Conservation (phyloP, 1,140 invertebrate species). For the Coelopa frigida region DNA sequence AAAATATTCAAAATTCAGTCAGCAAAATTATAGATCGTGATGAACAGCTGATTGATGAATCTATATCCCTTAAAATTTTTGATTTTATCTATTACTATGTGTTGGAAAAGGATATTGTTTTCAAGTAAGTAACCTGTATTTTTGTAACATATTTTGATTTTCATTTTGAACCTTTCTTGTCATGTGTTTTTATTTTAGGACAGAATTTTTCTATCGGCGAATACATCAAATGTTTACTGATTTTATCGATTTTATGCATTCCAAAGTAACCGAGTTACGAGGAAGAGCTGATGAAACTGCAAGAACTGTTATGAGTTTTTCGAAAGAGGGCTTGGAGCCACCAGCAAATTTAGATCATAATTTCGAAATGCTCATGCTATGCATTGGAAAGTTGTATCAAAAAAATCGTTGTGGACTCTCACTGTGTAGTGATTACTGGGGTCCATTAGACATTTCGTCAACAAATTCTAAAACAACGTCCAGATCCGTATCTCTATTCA, state of each 20-base stretch:
- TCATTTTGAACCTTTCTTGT: background rate
- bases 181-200: conserved; percentile 14
- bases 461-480: conserved; percentile 40
- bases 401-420: conserved; percentile 66
- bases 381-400: conserved; percentile 70
- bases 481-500: conserved; percentile 73
- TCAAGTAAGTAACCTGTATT: conserved; percentile 51
- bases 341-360: conserved; percentile 67
- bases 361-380: conserved; percentile 75
- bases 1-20: conserved; percentile 23
- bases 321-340: conserved; percentile 72
- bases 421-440: conserved; percentile 78
- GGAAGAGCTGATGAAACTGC: conserved; percentile 84
- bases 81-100: conserved; percentile 66
- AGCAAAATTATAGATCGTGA: conserved; percentile 59
- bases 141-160: background rate
- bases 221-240: conserved; percentile 84
- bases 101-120: conserved; percentile 62
- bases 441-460: conserved; percentile 50
- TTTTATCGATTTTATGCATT: conserved; percentile 87
- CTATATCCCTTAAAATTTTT: conserved; percentile 75
- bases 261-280: conserved; percentile 69
- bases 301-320: conserved; percentile 71
- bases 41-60: conserved; percentile 64
- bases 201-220: conserved; percentile 68